Percentiles rank a stretch among this genome's conserved stretches.
phyloP scores from a whole-genome alignment of 2,797 vertebrate species.

The Astyanax mexicanus region DNA sequence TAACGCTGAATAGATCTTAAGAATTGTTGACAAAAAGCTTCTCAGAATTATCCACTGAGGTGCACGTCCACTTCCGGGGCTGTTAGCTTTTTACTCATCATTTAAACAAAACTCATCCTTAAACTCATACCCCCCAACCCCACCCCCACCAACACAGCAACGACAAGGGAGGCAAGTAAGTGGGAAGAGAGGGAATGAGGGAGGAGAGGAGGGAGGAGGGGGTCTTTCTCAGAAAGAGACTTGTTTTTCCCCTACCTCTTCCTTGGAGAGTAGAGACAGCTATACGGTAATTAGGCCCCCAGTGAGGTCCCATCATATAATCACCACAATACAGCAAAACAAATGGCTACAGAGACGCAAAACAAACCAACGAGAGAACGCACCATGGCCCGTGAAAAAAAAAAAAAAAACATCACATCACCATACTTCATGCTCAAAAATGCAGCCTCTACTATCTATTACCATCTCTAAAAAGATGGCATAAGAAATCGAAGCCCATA shows the following conservation, averaged over 20 bases:
- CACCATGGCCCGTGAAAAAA: constrained; percentile 17
- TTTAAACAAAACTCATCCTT: constrained; percentile 19
- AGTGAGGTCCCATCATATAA: constrained; percentile 58
- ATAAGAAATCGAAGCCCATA: not conserved
- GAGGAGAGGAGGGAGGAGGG: not conserved
- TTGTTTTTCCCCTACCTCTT: constrained; percentile 58
- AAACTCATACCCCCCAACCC: not conserved
- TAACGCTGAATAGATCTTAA: not conserved
- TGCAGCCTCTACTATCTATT: not conserved
- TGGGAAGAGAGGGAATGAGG: constrained; percentile 17
- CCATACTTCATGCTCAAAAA: not conserved
- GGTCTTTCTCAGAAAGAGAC: constrained; percentile 48
- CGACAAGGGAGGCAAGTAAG: constrained; percentile 10
- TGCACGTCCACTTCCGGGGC: not conserved
- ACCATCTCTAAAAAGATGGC: not conserved
- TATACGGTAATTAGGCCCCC: constrained; percentile 60
- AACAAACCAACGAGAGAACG: constrained; percentile 47
- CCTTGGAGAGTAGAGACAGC: constrained; percentile 53
- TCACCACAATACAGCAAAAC: constrained; percentile 61
- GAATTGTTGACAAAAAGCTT: not conserved
- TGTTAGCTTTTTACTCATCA: not conserved
- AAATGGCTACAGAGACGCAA: constrained; percentile 56
- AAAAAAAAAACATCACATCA: not conserved
- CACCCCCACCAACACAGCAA: not conserved
- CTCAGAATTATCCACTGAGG: not conserved